Base-by-base conservation (phyloP, 2,888 invertebrate genomes). In the Pyrrhosoma nymphula region DNA sequence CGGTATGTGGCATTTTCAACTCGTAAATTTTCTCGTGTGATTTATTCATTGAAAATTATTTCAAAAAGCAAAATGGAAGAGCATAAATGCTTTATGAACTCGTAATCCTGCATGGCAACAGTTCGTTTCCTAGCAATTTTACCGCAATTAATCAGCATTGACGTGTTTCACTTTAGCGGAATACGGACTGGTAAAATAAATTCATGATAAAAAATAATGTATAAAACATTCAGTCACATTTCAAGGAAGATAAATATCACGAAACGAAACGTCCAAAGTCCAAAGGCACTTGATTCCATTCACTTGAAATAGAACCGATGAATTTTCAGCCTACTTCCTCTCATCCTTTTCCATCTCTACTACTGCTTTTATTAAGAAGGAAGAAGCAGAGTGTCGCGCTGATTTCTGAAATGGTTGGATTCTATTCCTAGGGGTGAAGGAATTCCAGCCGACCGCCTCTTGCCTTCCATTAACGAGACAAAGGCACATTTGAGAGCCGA, bases 401-500 rank as follows among this genome's bases (percentile, higher is more conserved):
- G 82, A 82, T 82, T 82, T 82, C 35, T 18, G 18, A 35, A 82
- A 35, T 30, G 35, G 16, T 10, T 35, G 10, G 35, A 6, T 82
- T 82, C 30, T 82, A 82, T 82, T 82, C 82, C 82, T 18, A 82
- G 82, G 12, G 82, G 35, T 4, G 35, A 82, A 82, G 82, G 35
- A 82, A 82, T 82, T 82, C 30, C 82, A 82, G 82, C 18, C 82
- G 16, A 26, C 82, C 0, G 30, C 35, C 35, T 18, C 35, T 35
- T n/a, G 69, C 23, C 12, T 35, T 30, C 82, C 82, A 82, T 82
- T 35, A 69, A 82, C 82, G 82, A 82, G 82, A 82, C 82, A 82
- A 82, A 82, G 82, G 82, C 35, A 82, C 35, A 82, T 82, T 82
- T 82, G 30, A 35, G 82, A 82, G 82, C 12, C 0, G 35, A 82